phyloP scores from a whole-genome alignment of 2,888 invertebrate genomes.

The Sympetrum striolatum region DNA sequence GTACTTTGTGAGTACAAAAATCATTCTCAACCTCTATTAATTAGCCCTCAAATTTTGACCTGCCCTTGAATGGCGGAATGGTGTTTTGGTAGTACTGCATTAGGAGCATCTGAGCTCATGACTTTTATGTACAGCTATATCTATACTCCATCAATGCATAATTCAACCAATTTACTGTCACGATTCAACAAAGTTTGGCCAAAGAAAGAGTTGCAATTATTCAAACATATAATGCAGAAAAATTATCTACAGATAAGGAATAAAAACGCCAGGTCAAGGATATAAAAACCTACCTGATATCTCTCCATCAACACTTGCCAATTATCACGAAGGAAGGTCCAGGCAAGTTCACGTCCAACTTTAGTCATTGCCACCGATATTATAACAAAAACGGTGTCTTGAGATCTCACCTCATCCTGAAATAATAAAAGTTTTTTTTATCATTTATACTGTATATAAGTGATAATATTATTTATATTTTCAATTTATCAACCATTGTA shows the following conservation, averaged over 20 bases:
- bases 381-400: conserved; percentile 90
- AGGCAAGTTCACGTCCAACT: conserved; percentile 83
- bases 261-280: too few species aligned
- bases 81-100: too few species aligned
- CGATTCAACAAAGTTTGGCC: too few species aligned
- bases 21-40: too few species aligned
- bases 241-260: background rate
- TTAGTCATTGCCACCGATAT: conserved; percentile 83
- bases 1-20: too few species aligned
- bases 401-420: conserved; percentile 87
- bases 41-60: too few species aligned
- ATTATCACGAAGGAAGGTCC: conserved; percentile 89
- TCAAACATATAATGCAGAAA: background rate
- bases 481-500: background rate
- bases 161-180: too few species aligned
- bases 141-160: too few species aligned
- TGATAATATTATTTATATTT: background rate
- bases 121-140: too few species aligned
- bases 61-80: too few species aligned
- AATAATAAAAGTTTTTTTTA: conserved; percentile 47
- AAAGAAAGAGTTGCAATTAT: too few species aligned
- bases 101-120: too few species aligned
- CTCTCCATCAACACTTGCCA: conserved; percentile 77
- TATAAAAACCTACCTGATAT: conserved; percentile 70
- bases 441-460: background rate